Base-by-base conservation (phyloP, 2,113 vertebrate genomes). In the Oryzias woworae region DNA sequence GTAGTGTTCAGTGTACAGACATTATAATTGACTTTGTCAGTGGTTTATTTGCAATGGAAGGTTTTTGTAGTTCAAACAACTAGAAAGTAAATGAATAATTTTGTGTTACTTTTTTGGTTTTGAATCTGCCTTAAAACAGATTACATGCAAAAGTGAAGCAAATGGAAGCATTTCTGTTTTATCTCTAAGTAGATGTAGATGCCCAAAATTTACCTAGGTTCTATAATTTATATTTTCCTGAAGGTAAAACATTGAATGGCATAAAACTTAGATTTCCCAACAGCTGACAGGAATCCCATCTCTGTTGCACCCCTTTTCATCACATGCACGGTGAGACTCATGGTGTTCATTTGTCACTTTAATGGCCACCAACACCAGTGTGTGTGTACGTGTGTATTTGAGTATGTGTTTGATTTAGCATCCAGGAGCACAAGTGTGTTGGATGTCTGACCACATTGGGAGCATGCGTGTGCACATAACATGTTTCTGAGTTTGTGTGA, bases 391-490 rank as follows among this genome's bases (percentile, higher is more conserved):
- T 71, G 10, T 73, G 5, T 60, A 17, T 49, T 12, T 23, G 59
- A 47, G 23, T 15, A 18, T 72, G 28, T 65, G 50, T 55, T 36
- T 36, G 10, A 36, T 12, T 36, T 10, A 12, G 36, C 36, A 36
- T 36, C 36, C 8, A 36, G 7, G 43, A 17, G 8, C 4, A 49
- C 36, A 55, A 49, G 42, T 68, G 15, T 45, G 53, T 56, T 56
- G 36, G 20, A 53, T 69, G 58, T 69, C 58, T 47, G 52, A 65
- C 24, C 65, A 52, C 52, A 52, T 58, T 26, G 47, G 17, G 62
- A 54, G 47, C 45, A 58, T 57, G 60, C 22, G 49, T 71, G 52
- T 64, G 58, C 24, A 51, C 18, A 51, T 5, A 61, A 31, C 4
- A 13, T 49, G 60, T 3, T 52, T 24, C 16, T 66, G 13, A 59